Percentiles rank a stretch among this genome's conserved stretches.
Evolutionary conservation across 2,797 vertebrate species (phyloP).

Genomic region (Otolemur crassicaudatus): DNA sequence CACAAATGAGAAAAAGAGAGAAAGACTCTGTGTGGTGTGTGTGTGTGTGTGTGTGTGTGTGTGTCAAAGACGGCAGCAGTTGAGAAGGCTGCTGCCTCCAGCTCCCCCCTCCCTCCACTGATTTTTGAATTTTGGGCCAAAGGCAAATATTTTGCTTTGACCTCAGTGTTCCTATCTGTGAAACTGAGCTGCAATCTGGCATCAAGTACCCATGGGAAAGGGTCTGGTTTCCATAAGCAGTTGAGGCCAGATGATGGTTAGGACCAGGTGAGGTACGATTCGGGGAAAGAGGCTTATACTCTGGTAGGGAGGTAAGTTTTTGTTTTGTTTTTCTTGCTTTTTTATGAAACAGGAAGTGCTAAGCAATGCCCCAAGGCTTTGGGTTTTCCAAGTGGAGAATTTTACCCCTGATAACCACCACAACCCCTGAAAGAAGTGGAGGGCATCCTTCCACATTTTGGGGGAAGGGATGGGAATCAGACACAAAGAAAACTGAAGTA

Average conservation of each 20-base stretch:
- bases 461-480: background rate
- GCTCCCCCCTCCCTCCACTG: background rate
- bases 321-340: background rate
- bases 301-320: background rate
- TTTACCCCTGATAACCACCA: background rate
- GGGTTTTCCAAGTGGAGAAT: slow-evolving; percentile 24
- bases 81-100: fast-evolving
- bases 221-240: background rate
- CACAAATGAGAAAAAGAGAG: background rate
- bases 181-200: background rate
- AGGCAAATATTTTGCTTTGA: slow-evolving; percentile 38
- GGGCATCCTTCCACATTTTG: background rate
- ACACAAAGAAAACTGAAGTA: slow-evolving; percentile 59
- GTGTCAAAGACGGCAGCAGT: background rate
- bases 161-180: background rate
- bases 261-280: background rate
- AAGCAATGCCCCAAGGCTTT: background rate
- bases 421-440: background rate
- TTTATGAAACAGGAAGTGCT: slow-evolving; percentile 1
- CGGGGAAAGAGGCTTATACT: background rate
- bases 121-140: slow-evolving; percentile 31
- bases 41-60: background rate
- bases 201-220: background rate
- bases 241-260: background rate
- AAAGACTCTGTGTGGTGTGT: background rate